Evolutionary conservation across 2,113 vertebrate genomes (phyloP), one percentile per base, ranked within the genome.

Genomic region (Cyanocitta stelleri): DNA sequence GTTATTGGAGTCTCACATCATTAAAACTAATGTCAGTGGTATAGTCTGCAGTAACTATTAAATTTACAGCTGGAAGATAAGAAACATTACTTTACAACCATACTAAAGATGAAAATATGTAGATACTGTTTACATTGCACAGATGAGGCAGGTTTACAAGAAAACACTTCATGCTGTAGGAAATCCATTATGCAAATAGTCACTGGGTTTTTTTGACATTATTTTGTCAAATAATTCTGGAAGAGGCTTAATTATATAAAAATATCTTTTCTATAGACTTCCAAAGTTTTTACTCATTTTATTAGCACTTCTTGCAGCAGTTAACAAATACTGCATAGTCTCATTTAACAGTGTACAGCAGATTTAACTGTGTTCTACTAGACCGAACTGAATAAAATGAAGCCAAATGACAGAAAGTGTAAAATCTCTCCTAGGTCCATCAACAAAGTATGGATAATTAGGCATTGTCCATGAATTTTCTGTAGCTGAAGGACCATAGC

Each of bases 1-100:
- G 35, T 88, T 96, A 95, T 89, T 90, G 82, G 92, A 95, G 90
- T 94, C 55, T 94, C 93, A 93, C 73, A 90, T 82, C 94, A 89
- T 96, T 96, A 97, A 94, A 87, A 88, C 39, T 92, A 93, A 95
- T 56, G 23, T 48, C 89, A 91, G 44, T 22, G 10, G 62, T 75
- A 74, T 73, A 94, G 83, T 90, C 66, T 89, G 72, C 61, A 69
- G 73, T 66, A 87, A 59, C 64, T 86, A 84, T 87, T 88, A 96
- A 94, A 90, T 97, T 97, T 96, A 90, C 71, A 87, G 30, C 64
- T 87, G 58, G 80, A 93, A 93, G 80, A 75, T 69, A 81, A 93
- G 85, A 96, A 88, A 86, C 61, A 84, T 90, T 84, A 68, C 56
- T 82, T 91, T 85, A 88, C 85, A 73, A 43, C 64, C 0, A 0